Base-by-base conservation (phyloP, 2,113 vertebrate genomes). In the Clarias magur region DNA sequence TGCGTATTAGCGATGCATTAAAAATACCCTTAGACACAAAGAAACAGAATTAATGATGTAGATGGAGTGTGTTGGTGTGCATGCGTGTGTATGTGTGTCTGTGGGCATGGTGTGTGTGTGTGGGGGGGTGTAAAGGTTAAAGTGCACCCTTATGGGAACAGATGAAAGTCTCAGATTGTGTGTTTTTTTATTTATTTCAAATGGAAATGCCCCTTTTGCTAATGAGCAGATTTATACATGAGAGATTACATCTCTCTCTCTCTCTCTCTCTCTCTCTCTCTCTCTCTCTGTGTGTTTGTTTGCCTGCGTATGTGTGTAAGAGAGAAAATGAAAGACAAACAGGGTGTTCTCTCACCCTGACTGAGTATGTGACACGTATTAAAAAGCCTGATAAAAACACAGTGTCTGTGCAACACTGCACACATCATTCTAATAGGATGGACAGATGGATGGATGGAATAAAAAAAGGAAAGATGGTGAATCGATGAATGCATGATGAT, bases 191-290 rank as follows among this genome's bases (percentile, higher is more conserved):
- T 53, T 27, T 34, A 30, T 34, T 62, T 56, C 30, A 38, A 21
- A 15, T 76, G 17, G 42, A 68, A 70, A 70, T 68, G 48, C 17
- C 25, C 84, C 42, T 67, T 79, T 34, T 34, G 34, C 42, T 56
- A 80, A 86, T 67, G 48, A 86, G 17, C 38, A 67, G 60, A 85
- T 85, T 78, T 85, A 42, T 78, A 65, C 25, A 65, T 60, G 10
- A 53, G 10, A 30, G 11, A n/a, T 62, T 56, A 56, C 73, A 67
- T 80, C 42, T 48, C 42, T 48, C 42, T 48, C 6, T 7, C 42
- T 48, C 42, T 48, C 38, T 5, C 38, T 42, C 38, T 42, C 38
- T 42, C 38, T 5, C 38, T 42, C 38, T 42, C 38, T 42, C 38
- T 42, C 42, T 48, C 42, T 54, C 25, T 30, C 9, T 85, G 48